Base-by-base conservation (phyloP, 2,797 vertebrate genomes). In the Sebastes umbrosus region DNA sequence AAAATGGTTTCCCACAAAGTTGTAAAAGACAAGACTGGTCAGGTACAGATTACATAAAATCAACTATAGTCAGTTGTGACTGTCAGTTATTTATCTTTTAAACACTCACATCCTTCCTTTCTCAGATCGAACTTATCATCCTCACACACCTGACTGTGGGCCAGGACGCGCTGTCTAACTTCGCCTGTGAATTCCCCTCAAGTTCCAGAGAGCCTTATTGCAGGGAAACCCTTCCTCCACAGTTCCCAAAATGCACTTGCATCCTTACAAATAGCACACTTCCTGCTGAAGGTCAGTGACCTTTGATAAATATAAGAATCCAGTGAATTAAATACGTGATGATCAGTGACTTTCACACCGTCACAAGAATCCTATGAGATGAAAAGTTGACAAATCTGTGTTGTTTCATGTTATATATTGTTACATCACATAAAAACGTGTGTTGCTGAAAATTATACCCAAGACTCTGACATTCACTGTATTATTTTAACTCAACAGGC, bases 191-290 rank as follows among this genome's bases (percentile, higher is more conserved):
- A 0, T 90, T 95, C 71, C 36, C 1, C 5, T 1, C 0, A 8
- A n/a, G 1, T 12, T 57, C 25, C 1, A 6, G 2, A 8, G 10
- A 63, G 7, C 9, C 82, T 52, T 90, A 88, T 86, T 18, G 12
- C 9, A 0, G 0, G 1, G 0, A 0, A 8, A 25, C 6, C 3
- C 24, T 4, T 20, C 16, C 3, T 43, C 65, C 75, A 54, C 34
- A 24, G 3, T 94, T 94, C 75, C 94, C 92, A 82, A n/a, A 71
- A 8, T 96, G 95, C 84, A 93, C 68, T 83, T 95, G 93, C 75
- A 46, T 1, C 18, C 71, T 95, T 3, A 3, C 67, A 9, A 34
- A 46, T 0, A 32, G 59, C 2, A 1, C 0, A 1, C 54, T 92
- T 24, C 69, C 84, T 50, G 8, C 34, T 34, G 27, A 74, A 78